Base-by-base conservation (phyloP, 2,113 vertebrate species). In the Onychorhynchus coronatus region DNA sequence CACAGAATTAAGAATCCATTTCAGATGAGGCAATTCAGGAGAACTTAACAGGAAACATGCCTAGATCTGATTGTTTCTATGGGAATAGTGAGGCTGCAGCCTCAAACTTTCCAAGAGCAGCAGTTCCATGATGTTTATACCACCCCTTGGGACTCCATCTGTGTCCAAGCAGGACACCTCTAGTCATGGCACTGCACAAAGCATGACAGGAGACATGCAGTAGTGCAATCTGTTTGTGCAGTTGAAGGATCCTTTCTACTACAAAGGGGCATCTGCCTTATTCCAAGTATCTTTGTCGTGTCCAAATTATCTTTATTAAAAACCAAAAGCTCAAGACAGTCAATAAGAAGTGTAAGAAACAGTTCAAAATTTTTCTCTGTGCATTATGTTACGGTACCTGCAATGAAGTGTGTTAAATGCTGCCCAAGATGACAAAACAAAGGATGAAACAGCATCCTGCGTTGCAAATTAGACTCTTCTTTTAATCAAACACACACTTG, bases 401-500 rank as follows among this genome's bases (percentile, higher is more conserved):
- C 44, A 89, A 35, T 12, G 27, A 65, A 66, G 21, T 44, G 15
- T 55, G 53, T 73, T 70, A 93, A 83, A 90, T 47, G 50, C 55
- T 66, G 67, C 35, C 37, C 42, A 31, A 47, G 30, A 71, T 42
- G 35, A 70, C 49, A 89, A 93, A 91, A 75, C 15, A 65, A 89
- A 93, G 59, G n/a, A 85, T 67, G 52, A 82, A 76, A 89, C 11
- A 74, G 31, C 41, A 91, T 8, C 11, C 11, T 18, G 9, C 68
- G n/a, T 17, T 68, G 52, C 46, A 91, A 92, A 91, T 80, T 68
- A 93, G 52, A 55, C 28, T 63, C 31, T 68, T 28, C 47, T 33
- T 91, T 94, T 77, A 93, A 89, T 82, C 25, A 71, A 91, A 66
- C 58, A 88, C 6, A 86, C 42, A 74, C 6, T 42, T 85, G 11